phyloP scores from a whole-genome alignment of 2,888 invertebrate species.

The Nephrotoma flavescens region DNA sequence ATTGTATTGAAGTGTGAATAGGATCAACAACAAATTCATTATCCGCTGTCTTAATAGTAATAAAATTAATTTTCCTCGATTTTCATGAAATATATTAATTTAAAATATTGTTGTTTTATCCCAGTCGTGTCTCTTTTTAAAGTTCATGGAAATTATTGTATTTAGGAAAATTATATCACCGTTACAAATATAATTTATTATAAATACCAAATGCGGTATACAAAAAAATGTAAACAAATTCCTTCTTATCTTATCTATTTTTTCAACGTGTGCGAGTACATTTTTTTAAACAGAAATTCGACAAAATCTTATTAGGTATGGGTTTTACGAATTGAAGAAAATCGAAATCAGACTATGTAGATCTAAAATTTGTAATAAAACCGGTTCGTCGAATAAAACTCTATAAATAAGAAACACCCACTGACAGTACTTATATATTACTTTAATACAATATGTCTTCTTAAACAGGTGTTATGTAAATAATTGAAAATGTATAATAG shows the following conservation, averaged over 20 bases:
- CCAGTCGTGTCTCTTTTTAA: not conserved
- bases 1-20: not conserved
- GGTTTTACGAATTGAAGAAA: not conserved
- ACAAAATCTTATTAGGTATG: not conserved
- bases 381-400: not conserved
- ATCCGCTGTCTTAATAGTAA: not conserved
- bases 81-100: not conserved
- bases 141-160: not conserved
- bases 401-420: not conserved
- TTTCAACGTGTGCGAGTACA: not conserved
- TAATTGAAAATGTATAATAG: not conserved
- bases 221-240: not conserved
- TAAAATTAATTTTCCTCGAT: too few species aligned
- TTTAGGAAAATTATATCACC: not conserved
- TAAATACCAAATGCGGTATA: not conserved
- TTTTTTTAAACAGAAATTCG: not conserved
- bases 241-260: not conserved
- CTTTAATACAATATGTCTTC: not conserved
- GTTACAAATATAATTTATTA: not conserved
- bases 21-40: not conserved
- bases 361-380: not conserved
- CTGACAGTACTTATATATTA: not conserved
- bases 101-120: not conserved
- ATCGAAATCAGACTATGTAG: not conserved
- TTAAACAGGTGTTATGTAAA: not conserved